phyloP scores from a whole-genome alignment of 2,797 vertebrate genomes.

The Sebastes kiyomatsui region DNA sequence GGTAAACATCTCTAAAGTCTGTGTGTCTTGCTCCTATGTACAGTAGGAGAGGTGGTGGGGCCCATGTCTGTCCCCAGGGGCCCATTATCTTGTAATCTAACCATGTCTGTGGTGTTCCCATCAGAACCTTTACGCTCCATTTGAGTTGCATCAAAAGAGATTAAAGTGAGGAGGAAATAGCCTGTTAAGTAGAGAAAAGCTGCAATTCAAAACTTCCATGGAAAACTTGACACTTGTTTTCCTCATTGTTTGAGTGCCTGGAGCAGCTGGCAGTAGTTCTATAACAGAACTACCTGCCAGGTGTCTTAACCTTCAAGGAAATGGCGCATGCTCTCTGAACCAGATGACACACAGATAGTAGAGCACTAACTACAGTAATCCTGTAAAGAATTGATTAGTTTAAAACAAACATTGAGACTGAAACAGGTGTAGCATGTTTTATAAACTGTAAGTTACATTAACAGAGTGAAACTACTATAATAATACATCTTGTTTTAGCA shows the following conservation, averaged over 20 bases:
- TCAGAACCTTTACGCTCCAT: not conserved
- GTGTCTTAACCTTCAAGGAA: conserved; percentile 27
- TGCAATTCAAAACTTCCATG: not conserved
- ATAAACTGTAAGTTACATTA: not conserved
- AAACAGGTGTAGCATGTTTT: not conserved
- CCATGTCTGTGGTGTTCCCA: conserved; percentile 14
- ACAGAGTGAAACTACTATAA: not conserved
- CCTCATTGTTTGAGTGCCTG: conserved; percentile 69
- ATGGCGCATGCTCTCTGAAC: conserved; percentile 14
- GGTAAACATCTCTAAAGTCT: not conserved
- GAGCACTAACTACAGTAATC: not conserved
- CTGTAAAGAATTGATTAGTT: not conserved
- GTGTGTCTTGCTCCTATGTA: not conserved
- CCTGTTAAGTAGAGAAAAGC: not conserved
- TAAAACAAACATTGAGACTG: not conserved
- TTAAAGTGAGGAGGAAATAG: not conserved
- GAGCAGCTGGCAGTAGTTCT: not conserved
- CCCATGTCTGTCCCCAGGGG: not conserved
- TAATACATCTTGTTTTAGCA: not conserved
- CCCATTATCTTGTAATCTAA: not conserved
- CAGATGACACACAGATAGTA: not conserved
- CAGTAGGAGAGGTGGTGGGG: not conserved
- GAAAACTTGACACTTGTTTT: conserved; percentile 18
- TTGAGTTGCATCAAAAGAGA: not conserved
- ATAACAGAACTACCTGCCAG: conserved; percentile 25